Evolutionary conservation across 2,797 vertebrate species (phyloP).

Genomic region (Emys orbicularis): DNA sequence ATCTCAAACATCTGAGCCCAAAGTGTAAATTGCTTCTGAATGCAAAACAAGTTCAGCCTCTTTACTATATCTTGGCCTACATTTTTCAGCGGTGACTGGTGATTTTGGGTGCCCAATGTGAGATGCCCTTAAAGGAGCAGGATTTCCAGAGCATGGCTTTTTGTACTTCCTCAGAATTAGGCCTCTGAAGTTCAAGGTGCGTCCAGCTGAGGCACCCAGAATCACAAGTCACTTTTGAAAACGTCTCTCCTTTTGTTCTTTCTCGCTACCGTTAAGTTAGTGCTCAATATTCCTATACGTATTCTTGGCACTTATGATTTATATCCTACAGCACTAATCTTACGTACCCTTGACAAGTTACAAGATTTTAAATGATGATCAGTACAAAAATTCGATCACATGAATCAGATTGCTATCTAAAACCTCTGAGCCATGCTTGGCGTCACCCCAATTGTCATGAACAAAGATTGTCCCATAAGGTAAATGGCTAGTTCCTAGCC

Average conservation of each 20-base stretch:
- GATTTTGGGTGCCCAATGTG: background rate
- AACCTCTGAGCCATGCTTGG: conserved; percentile 32
- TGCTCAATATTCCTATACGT: background rate
- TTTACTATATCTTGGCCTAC: background rate
- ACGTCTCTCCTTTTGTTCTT: background rate
- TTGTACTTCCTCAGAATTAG: background rate
- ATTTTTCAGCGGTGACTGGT: background rate
- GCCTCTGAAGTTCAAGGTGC: background rate
- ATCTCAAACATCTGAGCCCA: background rate
- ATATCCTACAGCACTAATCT: conserved; percentile 9
- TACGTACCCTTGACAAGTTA: conserved; percentile 33
- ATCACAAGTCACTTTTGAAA: background rate
- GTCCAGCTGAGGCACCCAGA: background rate
- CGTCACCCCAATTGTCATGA: background rate
- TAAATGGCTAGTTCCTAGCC: conserved; percentile 8
- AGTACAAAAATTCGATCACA: background rate
- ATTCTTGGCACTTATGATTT: background rate
- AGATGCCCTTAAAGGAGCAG: background rate
- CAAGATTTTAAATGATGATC: background rate
- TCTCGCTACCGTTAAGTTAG: background rate
- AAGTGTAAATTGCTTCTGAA: background rate
- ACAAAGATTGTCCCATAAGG: conserved; percentile 9
- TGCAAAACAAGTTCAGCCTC: background rate
- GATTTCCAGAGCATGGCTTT: background rate
- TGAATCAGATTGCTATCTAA: background rate